Conservation (phyloP, 2,888 invertebrate genomes). For the Amiota minor region DNA sequence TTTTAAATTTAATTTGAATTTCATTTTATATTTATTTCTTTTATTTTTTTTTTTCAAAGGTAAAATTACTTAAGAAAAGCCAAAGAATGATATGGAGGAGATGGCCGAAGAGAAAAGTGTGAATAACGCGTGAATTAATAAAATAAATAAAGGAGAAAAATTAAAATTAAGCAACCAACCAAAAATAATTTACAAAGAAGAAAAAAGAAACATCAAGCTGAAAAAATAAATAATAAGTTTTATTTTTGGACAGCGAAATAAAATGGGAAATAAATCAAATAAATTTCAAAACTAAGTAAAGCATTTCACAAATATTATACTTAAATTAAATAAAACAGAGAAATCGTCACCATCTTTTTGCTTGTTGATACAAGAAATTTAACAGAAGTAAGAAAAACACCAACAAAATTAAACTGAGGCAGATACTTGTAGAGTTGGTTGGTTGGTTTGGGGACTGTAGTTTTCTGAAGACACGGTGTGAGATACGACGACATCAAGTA, state of each 20-base stretch:
- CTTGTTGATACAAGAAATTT: neutral
- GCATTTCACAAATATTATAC: slow-evolving; percentile 24
- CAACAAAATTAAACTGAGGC: too few relatives aligned
- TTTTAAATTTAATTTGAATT: slow-evolving; percentile 32
- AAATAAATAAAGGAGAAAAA: slow-evolving; percentile 52
- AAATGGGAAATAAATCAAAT: slow-evolving; percentile 59
- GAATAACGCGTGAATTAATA: slow-evolving; percentile 56
- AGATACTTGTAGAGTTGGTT: too few relatives aligned
- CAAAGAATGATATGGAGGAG: neutral
- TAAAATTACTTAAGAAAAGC: neutral
- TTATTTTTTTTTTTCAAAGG: neutral
- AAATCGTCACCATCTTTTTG: slow-evolving; percentile 1
- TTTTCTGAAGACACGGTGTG: too few relatives aligned
- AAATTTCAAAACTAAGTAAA: slow-evolving; percentile 40
- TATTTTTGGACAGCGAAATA: slow-evolving; percentile 57
- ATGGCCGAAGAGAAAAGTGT: slow-evolving; percentile 46
- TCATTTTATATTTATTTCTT: slow-evolving; percentile 3
- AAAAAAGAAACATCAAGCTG: slow-evolving; percentile 34
- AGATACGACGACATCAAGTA: too few relatives aligned
- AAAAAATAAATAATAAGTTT: slow-evolving; percentile 36
- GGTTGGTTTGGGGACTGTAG: too few relatives aligned
- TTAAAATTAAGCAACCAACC: slow-evolving; percentile 34
- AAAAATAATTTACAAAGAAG: slow-evolving; percentile 12
- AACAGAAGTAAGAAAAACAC: too few relatives aligned
- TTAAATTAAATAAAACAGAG: slow-evolving; percentile 36